Conservation (phyloP, 2,797 vertebrate species). For the Melanotaenia trifasciata region DNA sequence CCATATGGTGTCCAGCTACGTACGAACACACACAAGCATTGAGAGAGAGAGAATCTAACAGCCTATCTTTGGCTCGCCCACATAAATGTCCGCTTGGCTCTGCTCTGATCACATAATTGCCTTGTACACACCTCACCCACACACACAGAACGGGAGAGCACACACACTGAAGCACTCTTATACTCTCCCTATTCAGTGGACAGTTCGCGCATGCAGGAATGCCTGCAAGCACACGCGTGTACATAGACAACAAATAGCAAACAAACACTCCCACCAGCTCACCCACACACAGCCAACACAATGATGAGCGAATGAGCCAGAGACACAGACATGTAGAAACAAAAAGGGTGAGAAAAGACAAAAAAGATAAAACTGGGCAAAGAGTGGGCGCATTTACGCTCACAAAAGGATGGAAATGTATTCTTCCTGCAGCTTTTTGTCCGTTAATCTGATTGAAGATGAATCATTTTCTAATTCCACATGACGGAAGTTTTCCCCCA, state of each 20-base stretch:
- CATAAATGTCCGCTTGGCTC: slow-evolving; percentile 78
- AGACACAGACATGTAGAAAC: slow-evolving; percentile 15
- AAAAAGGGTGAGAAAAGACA: slow-evolving; percentile 14
- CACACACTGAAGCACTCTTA: slow-evolving; percentile 40
- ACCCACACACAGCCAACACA: slow-evolving; percentile 60
- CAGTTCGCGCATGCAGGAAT: slow-evolving; percentile 25
- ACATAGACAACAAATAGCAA: slow-evolving; percentile 23
- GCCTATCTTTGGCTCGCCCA: slow-evolving; percentile 73
- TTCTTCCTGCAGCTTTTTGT: not conserved
- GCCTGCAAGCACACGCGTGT: not conserved
- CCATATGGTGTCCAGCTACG: slow-evolving; percentile 70
- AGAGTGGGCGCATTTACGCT: not conserved
- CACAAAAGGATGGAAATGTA: not conserved
- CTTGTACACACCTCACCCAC: slow-evolving; percentile 60
- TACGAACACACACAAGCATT: slow-evolving; percentile 25
- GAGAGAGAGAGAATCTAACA: slow-evolving; percentile 59
- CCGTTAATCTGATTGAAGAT: too few relatives aligned
- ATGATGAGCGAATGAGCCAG: slow-evolving; percentile 24
- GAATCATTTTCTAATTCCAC: too few relatives aligned
- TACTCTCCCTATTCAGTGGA: not conserved
- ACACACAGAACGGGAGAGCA: slow-evolving; percentile 39
- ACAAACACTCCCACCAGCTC: slow-evolving; percentile 57
- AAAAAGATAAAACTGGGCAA: slow-evolving; percentile 7
- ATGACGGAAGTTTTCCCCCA: not conserved
- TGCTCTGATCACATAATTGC: slow-evolving; percentile 79